Conservation (phyloP, 2,797 vertebrate species). For the Buphagus erythrorhynchus region DNA sequence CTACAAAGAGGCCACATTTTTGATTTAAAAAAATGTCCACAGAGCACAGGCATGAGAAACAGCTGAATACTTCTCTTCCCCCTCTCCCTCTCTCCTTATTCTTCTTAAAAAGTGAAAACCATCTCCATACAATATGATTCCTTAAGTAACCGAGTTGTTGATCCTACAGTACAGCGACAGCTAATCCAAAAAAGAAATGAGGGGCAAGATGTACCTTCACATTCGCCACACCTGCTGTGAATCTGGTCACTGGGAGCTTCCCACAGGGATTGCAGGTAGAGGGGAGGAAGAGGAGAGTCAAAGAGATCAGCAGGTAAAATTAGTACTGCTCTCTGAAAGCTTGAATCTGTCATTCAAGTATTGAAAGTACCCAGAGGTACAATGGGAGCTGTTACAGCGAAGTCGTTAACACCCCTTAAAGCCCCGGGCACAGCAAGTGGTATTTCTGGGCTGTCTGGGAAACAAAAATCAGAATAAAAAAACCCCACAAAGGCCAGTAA, state of each 20-base stretch:
- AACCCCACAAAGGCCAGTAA: conserved; percentile 32
- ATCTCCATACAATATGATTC: not conserved
- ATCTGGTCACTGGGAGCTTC: conserved; percentile 41
- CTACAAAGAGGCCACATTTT: conserved; percentile 41
- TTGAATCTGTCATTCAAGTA: conserved; percentile 84
- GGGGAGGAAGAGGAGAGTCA: conserved; percentile 44
- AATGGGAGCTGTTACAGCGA: conserved; percentile 56
- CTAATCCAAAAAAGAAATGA: not conserved
- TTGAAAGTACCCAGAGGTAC: conserved; percentile 68
- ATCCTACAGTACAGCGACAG: conserved; percentile 47
- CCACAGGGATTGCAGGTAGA: conserved; percentile 43
- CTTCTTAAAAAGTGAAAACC: conserved; percentile 32
- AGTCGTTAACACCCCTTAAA: conserved; percentile 64
- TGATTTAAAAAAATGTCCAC: conserved; percentile 32
- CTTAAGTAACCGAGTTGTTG: conserved; percentile 36
- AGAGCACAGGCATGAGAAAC: conserved; percentile 42
- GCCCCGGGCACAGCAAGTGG: conserved; percentile 56
- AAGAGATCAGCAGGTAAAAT: conserved; percentile 69
- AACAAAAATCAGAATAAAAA: not conserved
- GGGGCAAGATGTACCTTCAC: conserved; percentile 65
- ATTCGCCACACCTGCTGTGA: conserved; percentile 52
- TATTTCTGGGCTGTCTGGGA: conserved; percentile 47
- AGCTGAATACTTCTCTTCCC: conserved; percentile 61
- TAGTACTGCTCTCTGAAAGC: conserved; percentile 74
- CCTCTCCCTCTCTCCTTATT: conserved; percentile 47